A percentile compares a stretch with the other conserved stretches of the same genome.
Evolutionary conservation across 2,797 vertebrate genomes (phyloP).

Genomic region (Vireo griseus): DNA sequence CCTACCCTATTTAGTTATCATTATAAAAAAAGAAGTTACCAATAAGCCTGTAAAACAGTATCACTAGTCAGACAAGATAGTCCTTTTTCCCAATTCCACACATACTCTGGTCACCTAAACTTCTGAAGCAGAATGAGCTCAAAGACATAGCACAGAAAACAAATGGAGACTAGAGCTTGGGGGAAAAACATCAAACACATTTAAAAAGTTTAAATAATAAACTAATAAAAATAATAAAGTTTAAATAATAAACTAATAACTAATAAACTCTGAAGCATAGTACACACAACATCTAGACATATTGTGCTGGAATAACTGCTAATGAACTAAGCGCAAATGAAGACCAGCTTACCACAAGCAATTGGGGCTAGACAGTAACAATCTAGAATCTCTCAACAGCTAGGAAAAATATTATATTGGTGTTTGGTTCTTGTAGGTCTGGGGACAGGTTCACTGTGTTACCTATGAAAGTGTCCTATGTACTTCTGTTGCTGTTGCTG

Average conservation of each 20-base stretch:
- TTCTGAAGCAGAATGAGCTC: background rate
- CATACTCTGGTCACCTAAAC: background rate
- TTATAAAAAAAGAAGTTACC: background rate
- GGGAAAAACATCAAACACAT: background rate
- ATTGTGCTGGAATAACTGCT: background rate
- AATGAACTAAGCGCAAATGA: background rate
- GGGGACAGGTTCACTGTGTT: background rate
- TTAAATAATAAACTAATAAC: no score
- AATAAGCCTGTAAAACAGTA: background rate
- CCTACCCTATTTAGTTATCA: background rate
- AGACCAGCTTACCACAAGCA: background rate
- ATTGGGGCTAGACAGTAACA: background rate
- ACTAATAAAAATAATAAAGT: no score
- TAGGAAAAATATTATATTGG: background rate
- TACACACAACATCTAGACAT: background rate
- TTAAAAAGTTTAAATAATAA: no score
- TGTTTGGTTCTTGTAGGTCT: background rate
- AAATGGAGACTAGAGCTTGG: background rate
- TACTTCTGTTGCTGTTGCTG: background rate
- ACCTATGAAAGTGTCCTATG: fast-evolving
- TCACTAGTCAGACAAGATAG: background rate
- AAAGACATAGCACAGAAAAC: background rate
- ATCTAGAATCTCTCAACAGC: background rate
- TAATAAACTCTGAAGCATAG: background rate
- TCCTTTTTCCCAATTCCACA: background rate